A percentile compares a stretch with the other conserved stretches of the same genome.
Evolutionary conservation across 2,113 vertebrate species (phyloP).

Genomic region (Colinus virginianus): DNA sequence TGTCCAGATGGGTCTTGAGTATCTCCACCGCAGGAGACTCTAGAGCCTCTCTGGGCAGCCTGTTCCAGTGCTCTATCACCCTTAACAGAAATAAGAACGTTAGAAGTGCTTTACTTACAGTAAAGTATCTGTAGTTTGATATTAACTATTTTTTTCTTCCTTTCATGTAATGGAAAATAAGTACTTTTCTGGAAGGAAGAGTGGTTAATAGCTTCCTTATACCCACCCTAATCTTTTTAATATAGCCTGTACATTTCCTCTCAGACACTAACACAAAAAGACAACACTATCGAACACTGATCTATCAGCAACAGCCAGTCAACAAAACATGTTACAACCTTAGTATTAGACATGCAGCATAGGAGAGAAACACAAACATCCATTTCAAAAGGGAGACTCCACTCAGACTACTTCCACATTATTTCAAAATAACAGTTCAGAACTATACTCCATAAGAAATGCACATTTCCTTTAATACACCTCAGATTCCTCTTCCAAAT

Average conservation of each 20-base stretch:
- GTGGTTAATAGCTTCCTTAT: not conserved
- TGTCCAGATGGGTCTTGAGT: no score
- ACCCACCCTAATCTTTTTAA: not conserved
- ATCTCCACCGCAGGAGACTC: no score
- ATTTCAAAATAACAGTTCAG: not conserved
- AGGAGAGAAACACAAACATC: not conserved
- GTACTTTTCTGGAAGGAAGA: not conserved
- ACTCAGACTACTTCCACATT: not conserved
- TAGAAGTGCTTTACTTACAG: not conserved
- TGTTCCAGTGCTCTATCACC: no score
- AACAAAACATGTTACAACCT: not conserved
- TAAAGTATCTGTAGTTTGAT: not conserved
- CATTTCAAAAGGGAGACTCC: not conserved
- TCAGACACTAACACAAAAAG: not conserved
- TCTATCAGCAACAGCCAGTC: not conserved
- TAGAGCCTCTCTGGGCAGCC: no score
- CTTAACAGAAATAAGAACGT: no score
- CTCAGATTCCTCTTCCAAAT: not conserved
- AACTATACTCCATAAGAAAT: not conserved
- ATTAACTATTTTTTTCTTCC: not conserved
- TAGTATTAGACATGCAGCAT: fast-evolving
- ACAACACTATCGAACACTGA: not conserved
- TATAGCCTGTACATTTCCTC: not conserved
- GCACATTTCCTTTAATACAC: not conserved
- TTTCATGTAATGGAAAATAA: not conserved